phyloP scores from a whole-genome alignment of 2,888 invertebrate species.

The Drosophila anomelani region DNA sequence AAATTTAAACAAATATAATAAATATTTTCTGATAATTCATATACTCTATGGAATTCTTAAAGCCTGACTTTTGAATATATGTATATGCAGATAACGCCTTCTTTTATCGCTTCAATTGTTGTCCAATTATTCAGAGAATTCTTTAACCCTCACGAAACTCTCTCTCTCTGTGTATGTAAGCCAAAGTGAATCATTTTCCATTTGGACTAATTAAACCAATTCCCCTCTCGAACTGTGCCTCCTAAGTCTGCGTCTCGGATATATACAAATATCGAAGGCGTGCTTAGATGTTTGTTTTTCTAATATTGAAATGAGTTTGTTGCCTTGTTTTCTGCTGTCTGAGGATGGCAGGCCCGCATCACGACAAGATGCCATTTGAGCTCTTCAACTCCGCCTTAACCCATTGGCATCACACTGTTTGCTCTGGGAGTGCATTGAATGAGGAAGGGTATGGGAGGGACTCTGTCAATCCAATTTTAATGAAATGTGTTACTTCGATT shows the following conservation, averaged over 20 bases:
- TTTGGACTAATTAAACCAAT: slow-evolving; percentile 60
- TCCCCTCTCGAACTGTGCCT: slow-evolving; percentile 7
- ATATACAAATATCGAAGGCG: background rate
- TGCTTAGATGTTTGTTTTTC: slow-evolving; percentile 37
- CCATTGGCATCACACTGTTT: slow-evolving; percentile 34
- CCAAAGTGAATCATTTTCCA: slow-evolving; percentile 37
- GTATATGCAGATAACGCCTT: background rate
- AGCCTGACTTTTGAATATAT: background rate
- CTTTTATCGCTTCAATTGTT: background rate
- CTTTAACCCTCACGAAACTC: slow-evolving; percentile 9
- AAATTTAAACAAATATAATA: background rate
- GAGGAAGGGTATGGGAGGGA: background rate
- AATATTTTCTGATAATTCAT: background rate
- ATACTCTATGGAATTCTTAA: too few species aligned
- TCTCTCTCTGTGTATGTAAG: background rate
- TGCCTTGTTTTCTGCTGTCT: slow-evolving; percentile 31
- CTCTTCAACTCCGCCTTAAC: slow-evolving; percentile 47
- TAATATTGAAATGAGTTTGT: slow-evolving; percentile 61
- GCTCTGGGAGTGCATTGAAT: background rate
- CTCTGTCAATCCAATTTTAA: slow-evolving; percentile 73
- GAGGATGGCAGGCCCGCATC: slow-evolving; percentile 57
- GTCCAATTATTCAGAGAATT: slow-evolving; percentile 16
- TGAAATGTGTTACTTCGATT: slow-evolving; percentile 78
- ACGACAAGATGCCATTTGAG: slow-evolving; percentile 33
- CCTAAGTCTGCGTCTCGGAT: slow-evolving; percentile 14